A percentile compares a stretch with the other conserved stretches of the same genome.
Evolutionary conservation across 1,140 invertebrate species (phyloP).

Genomic region (Zaprionus kolodkinae): DNA sequence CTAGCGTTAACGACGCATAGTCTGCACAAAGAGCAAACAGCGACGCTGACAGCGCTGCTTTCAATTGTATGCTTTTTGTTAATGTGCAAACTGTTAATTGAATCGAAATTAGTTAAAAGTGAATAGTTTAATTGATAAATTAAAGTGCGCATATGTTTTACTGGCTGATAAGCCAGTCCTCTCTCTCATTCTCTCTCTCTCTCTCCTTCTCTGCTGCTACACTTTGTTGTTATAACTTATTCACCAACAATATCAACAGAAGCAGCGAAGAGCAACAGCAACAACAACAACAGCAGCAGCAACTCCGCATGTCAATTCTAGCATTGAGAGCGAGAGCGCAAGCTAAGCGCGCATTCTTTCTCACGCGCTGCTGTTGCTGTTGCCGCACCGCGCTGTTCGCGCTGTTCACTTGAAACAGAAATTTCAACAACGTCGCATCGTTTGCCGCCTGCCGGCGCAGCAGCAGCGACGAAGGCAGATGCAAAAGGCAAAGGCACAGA

Average conservation of each 20-base stretch:
- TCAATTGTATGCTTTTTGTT: constrained; percentile 27
- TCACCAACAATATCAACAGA: constrained; percentile 41
- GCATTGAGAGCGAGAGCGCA: constrained; percentile 27
- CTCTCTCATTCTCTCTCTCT: neutral
- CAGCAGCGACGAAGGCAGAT: constrained; percentile 3
- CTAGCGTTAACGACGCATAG: constrained; percentile 15
- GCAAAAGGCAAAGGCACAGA: too few relatives aligned
- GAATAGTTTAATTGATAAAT: constrained; percentile 28
- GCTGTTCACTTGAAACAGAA: constrained; percentile 31
- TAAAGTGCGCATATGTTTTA: constrained; percentile 11
- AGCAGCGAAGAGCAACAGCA: constrained; percentile 3
- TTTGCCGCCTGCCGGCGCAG: constrained; percentile 9
- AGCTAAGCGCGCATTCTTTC: constrained; percentile 1
- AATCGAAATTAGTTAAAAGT: constrained; percentile 15
- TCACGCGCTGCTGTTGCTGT: constrained; percentile 10
- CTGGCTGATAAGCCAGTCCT: neutral
- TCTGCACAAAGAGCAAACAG: constrained; percentile 30
- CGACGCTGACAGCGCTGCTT: constrained; percentile 12
- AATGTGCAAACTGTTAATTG: constrained; percentile 21
- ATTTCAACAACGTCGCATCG: constrained; percentile 45
- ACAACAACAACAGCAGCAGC: constrained; percentile 20
- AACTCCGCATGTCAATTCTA: constrained; percentile 19
- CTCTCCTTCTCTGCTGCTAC: neutral
- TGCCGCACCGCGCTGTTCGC: constrained; percentile 9
- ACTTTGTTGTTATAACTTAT: constrained; percentile 42